Percentiles rank a stretch among this genome's conserved stretches.
phyloP scores from a whole-genome alignment of 2,797 vertebrate species.

The Tiaroga cobitis region DNA sequence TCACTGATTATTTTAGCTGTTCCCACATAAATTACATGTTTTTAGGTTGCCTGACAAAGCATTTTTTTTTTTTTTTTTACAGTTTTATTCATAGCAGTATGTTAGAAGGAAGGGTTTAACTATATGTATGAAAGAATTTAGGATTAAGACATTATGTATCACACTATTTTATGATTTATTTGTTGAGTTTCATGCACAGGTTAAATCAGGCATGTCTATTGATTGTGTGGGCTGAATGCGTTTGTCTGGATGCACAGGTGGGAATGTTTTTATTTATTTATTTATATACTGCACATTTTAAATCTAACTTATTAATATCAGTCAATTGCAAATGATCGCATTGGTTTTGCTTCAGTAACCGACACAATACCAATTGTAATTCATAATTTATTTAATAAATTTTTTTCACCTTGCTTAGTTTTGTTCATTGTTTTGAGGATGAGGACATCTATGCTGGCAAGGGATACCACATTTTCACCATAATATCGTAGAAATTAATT shows the following conservation, averaged over 20 bases:
- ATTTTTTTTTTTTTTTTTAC: neutral
- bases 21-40: neutral
- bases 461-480: neutral
- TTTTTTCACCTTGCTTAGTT: neutral
- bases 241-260: slow-evolving; percentile 43
- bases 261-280: slow-evolving; percentile 31
- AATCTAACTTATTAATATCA: slow-evolving; percentile 5
- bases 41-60: neutral
- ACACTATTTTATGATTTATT: neutral
- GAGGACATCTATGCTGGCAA: neutral
- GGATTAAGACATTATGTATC: neutral
- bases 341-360: neutral
- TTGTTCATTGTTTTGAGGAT: neutral
- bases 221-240: slow-evolving; percentile 25
- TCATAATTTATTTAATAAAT: neutral
- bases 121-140: neutral
- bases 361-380: neutral
- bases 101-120: neutral
- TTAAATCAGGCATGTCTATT: neutral
- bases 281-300: neutral
- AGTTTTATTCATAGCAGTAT: neutral
- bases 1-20: neutral
- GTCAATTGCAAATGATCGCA: neutral
- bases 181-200: neutral
- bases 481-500: accelerated